Conservation (phyloP, 2,888 invertebrate species). For the Tetranychus piercei region DNA sequence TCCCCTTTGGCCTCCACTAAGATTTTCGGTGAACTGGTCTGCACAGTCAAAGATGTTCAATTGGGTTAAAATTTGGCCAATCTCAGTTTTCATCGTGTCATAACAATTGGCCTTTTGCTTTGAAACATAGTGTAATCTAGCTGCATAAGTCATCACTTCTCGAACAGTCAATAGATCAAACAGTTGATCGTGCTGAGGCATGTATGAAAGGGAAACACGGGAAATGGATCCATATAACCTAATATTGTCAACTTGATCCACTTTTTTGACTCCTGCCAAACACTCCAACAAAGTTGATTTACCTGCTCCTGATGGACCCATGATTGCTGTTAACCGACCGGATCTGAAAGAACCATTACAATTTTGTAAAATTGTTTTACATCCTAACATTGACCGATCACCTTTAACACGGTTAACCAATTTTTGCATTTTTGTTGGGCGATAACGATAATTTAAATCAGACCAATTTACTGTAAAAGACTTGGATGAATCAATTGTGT, state of each 20-base stretch:
- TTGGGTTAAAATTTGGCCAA: background rate
- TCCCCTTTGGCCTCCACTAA: background rate
- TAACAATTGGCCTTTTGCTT: background rate
- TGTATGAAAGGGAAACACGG: slow-evolving; percentile 19
- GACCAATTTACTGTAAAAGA: background rate
- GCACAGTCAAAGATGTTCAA: background rate
- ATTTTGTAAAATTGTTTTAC: background rate
- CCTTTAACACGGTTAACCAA: background rate
- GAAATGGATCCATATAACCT: slow-evolving; percentile 7
- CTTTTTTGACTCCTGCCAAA: background rate
- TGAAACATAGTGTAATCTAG: background rate
- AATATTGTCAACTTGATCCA: slow-evolving; percentile 17
- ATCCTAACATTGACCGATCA: background rate
- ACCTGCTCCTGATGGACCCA: background rate
- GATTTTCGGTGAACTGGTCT: background rate
- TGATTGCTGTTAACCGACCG: background rate
- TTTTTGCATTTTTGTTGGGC: background rate
- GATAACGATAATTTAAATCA: background rate
- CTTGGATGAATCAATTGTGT: background rate
- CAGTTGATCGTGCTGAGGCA: slow-evolving; percentile 18
- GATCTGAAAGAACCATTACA: background rate
- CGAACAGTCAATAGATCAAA: slow-evolving; percentile 19
- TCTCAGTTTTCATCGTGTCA: background rate
- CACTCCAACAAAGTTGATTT: background rate
- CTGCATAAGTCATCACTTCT: slow-evolving; percentile 18